Base-by-base conservation (phyloP, 2,113 vertebrate species). In the Dryoscopus gambensis region DNA sequence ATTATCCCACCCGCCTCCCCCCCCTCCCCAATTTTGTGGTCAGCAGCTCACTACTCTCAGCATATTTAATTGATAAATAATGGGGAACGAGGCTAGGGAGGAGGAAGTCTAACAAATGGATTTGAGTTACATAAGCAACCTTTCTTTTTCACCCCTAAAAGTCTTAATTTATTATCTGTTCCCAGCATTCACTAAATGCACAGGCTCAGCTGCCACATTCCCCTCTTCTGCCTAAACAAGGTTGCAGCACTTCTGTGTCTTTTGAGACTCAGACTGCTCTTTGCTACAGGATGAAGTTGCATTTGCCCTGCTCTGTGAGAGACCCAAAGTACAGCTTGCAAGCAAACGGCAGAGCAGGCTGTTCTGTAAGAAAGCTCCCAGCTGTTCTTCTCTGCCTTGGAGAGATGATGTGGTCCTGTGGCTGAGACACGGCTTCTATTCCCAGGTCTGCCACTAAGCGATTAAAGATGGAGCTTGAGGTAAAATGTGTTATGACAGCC, bases 1-100 rank as follows among this genome's bases (percentile, higher is more conserved):
- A 10, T 65, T 87, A 81, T 71, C 69, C 55, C 73, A 78, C 31
- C 16, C 15, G 40, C 40, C 39, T 12, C 50, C 39, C 5, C 23
- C 40, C 40, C 35, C 19, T 60, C 37, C 74, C 68, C 65, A 73
- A 0, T 90, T 94, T 46, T 40, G 50, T 79, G 93, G 85, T 79
- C 67, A 83, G 59, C 60, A 86, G 57, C 37, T 91, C 78, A 47
- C 60, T 81, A 9, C 39, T 90, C 74, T 40, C 71, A 73, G 40
- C 49, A 75, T 73, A 78, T 82, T 94, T 88, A 93, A 87, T 89
- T 85, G 87, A 90, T 90, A 91, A 96, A 95, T 93, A 95, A 87
- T 42, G 69, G 69, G 55, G 50, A 90, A 55, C 0, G 11, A 46
- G n/a, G 31, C 28, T 70, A 57, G 42, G 69, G 73, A 93, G 49